These are phyloP conservation scores for Drosophila watanabei DNA, from an alignment of 1,140 invertebrate species.

Conservation along the genomic window DNA sequence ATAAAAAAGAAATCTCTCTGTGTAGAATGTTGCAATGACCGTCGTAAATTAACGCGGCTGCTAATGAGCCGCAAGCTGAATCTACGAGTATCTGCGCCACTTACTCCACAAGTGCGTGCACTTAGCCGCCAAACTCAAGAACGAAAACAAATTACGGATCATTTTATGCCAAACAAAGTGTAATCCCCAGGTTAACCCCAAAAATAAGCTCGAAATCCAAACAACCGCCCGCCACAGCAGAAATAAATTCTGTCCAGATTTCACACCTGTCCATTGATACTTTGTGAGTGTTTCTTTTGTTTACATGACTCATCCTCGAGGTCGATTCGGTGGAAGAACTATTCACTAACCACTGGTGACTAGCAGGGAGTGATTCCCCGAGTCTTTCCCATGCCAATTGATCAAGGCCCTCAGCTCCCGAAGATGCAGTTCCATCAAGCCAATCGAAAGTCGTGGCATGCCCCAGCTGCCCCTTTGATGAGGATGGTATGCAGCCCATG, in stretches of 20 bases:
- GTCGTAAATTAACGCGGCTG: constrained; percentile 68
- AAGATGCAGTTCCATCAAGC: constrained; percentile 11
- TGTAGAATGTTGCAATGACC: constrained; percentile 56
- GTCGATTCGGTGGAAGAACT: constrained; percentile 27
- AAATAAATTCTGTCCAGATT: constrained; percentile 60
- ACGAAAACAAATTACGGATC: constrained; percentile 65
- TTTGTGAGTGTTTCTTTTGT: constrained; percentile 54
- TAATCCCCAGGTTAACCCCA: constrained; percentile 42
- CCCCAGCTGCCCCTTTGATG: constrained; percentile 69
- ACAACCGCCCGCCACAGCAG: constrained; percentile 43
- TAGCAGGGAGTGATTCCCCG: constrained; percentile 13
- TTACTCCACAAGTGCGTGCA: constrained; percentile 71
- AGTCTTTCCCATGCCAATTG: constrained; percentile 78
- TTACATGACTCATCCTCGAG: constrained; percentile 73
- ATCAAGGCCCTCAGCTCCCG: constrained; percentile 47
- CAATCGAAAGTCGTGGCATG: constrained; percentile 61
- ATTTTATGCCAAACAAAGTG: constrained; percentile 61
- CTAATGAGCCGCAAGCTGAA: constrained; percentile 61
- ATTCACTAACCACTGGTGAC: constrained; percentile 22
- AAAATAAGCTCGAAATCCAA: constrained; percentile 55
- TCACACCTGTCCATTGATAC: constrained; percentile 64
- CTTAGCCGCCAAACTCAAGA: constrained; percentile 69
- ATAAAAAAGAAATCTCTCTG: not conserved
- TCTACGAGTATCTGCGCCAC: constrained; percentile 49
- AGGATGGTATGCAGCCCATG: constrained; percentile 65